phyloP scores from a whole-genome alignment of 1,140 invertebrate species.

The Glomeris maerens region DNA sequence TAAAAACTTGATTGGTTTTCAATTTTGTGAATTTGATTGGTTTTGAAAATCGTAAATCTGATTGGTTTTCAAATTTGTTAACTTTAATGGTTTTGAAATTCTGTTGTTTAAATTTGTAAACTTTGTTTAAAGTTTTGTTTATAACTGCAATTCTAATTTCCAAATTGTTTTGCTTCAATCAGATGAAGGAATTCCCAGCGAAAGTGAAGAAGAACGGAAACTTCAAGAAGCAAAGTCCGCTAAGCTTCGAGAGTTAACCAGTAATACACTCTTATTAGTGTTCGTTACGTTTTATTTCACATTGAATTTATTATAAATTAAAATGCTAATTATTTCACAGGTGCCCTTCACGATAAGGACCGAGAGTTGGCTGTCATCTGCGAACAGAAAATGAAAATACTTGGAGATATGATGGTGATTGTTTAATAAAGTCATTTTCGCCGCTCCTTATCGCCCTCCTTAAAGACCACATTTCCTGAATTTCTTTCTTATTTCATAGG shows the following conservation, averaged over 20 bases:
- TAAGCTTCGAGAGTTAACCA: conserved; percentile 28
- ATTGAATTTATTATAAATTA: neutral
- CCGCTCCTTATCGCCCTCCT: conserved; percentile 2
- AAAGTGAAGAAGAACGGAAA: conserved; percentile 25
- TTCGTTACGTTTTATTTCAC: neutral
- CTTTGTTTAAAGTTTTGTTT: no score
- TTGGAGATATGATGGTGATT: conserved; percentile 56
- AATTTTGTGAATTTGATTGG: no score
- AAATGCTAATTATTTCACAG: conserved; percentile 31
- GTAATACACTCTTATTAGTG: conserved; percentile 24
- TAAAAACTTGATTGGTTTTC: no score
- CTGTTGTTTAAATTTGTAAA: no score
- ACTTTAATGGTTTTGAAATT: neutral
- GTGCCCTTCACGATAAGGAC: conserved; percentile 66
- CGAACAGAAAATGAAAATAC: conserved; percentile 74
- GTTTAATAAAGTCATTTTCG: conserved; percentile 17
- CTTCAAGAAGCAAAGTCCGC: conserved; percentile 42
- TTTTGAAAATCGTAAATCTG: no score
- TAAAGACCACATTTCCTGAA: neutral
- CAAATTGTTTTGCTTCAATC: neutral
- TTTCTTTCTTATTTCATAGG: conserved; percentile 7
- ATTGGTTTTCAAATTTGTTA: neutral
- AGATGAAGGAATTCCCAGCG: conserved; percentile 17
- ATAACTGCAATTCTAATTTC: no score
- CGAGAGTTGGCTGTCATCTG: conserved; percentile 64